Conservation (phyloP, 2,888 invertebrate species). For the Calephelis perditalis region DNA sequence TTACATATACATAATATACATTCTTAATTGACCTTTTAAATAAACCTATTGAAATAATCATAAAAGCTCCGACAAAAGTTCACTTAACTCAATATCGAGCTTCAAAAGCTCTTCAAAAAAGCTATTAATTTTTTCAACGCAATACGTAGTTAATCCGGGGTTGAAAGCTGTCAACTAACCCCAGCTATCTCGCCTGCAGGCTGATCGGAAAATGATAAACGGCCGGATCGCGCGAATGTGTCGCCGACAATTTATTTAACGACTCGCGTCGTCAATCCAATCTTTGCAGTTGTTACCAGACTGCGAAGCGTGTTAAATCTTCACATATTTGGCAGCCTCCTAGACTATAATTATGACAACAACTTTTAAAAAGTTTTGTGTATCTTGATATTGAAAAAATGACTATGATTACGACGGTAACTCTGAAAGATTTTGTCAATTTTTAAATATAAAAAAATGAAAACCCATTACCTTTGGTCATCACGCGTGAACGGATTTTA, state of each 20-base stretch:
- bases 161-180: slow-evolving; percentile 62
- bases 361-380: no score
- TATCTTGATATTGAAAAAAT: no score
- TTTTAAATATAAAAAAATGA: no score
- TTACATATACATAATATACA: no score
- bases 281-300: neutral
- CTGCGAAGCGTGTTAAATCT: neutral
- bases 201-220: slow-evolving; percentile 56
- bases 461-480: no score
- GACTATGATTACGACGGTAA: no score
- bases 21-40: neutral
- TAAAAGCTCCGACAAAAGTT: slow-evolving; percentile 33
- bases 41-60: slow-evolving; percentile 21
- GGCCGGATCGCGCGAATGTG: slow-evolving; percentile 44
- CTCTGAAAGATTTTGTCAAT: no score
- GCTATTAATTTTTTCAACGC: slow-evolving; percentile 62
- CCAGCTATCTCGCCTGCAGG: slow-evolving; percentile 44
- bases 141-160: slow-evolving; percentile 59
- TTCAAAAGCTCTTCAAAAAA: slow-evolving; percentile 42
- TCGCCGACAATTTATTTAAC: slow-evolving; percentile 27
- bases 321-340: neutral
- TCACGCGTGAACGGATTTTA: no score
- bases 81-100: slow-evolving; percentile 37
- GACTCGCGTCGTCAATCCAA: neutral
- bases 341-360: no score